Base-by-base conservation (phyloP, 1,140 invertebrate genomes). In the Drosophila kohkoa region DNA sequence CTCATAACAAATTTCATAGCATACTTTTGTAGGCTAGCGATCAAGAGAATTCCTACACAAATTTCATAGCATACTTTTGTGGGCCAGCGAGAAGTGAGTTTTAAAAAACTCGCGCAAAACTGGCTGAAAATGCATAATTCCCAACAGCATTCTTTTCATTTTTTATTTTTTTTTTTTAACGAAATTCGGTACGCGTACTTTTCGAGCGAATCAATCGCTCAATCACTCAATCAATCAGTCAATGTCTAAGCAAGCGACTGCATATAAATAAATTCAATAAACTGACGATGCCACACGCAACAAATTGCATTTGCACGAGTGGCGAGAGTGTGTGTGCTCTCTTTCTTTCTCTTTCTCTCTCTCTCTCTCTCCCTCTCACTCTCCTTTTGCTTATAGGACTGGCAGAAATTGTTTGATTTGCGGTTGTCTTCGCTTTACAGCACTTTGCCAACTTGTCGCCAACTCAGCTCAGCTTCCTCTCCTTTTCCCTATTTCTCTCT, bases 221-320 rank as follows among this genome's bases (percentile, higher is more conserved):
- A 78, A 43, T 77, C 63, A 49, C 35, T 69, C 20, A 79, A 62
- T 87, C 83, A 87, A 48, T 69, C 77, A 80, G 76, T 77, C 79
- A 79, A 69, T 79, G 71, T 87, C 82, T 80, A 77, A 82, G 74
- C 58, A 55, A 71, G 54, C 63, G 41, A 55, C 55, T 74, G 72
- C 70, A 83, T 80, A 80, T 80, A 87, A 83, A 87, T 80, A 88
- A 88, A 88, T 86, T 88, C 80, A 86, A 88, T 86, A 88, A 86
- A 79, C 79, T 76, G 82, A 68, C 76, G 66, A 74, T 41, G 63
- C 79, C 35, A 41, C 71, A 60, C 51, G 82, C 72, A 74, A 82
- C 82, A 77, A 86, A 86, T 82, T 86, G 82, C 82, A 88, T 88
- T 86, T 67, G 51, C 45, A 70, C 52, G 46, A 54, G 13, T 54